Base-by-base conservation (phyloP, 1,140 invertebrate species). In the Lethrus apterus region DNA sequence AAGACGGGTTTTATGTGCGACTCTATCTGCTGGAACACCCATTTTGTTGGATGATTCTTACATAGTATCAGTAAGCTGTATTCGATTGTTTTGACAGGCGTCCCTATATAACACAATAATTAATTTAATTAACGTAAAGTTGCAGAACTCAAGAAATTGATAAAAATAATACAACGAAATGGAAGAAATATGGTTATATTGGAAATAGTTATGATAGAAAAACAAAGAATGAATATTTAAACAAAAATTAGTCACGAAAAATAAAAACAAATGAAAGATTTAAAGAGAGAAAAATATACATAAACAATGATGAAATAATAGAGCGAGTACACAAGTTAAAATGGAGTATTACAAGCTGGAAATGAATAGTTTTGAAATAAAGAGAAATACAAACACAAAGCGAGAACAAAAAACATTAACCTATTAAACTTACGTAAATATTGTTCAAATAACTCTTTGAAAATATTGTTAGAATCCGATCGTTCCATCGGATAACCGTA, bases 401-500 rank as follows among this genome's bases (percentile, higher is more conserved):
- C n/a, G n/a, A n/a, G n/a, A n/a, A n/a, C n/a, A n/a, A n/a, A n/a
- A n/a, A n/a, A n/a, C n/a, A n/a, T n/a, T n/a, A n/a, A n/a, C n/a
- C n/a, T n/a, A n/a, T n/a, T n/a, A n/a, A n/a, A 52, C 50, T 50
- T 51, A 62, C 58, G 50, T 36, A 54, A 45, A 49, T 56, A 62
- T 23, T 50, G 24, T n/a, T 50, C 38, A 23, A 54, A 50, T 26
- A 60, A 23, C 23, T 60, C 55, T 23, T 59, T 21, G 41, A 62
- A 60, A 17, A 62, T 20, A 30, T 57, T 43, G 24, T 60, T 50
- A 24, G 42, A 52, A 46, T 57, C 49, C 45, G 46, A 52, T 26
- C 50, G 35, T 34, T 57, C 56, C 8, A 23, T 55, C 3, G 54
- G 56, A 48, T 62, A 62, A 7, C 54, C 53, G 33, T 57, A 59